These are phyloP conservation scores for Hyles lineata DNA, from an alignment of 2,888 invertebrate species.

Conservation along the genomic window DNA sequence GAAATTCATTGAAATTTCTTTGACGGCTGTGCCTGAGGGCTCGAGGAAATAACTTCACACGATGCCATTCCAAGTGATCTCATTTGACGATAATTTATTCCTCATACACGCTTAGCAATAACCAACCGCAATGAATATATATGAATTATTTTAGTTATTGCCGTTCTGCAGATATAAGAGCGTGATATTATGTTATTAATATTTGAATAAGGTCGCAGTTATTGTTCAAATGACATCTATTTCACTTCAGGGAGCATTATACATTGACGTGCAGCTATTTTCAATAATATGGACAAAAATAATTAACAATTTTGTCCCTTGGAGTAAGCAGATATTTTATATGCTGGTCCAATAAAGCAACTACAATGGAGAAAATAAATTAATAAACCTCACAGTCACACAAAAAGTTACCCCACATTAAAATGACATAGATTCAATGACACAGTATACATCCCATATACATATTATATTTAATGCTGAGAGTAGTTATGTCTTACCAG, in stretches of 20 bases:
- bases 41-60: constrained; percentile 13
- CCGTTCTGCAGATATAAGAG: neutral
- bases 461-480: no score
- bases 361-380: no score
- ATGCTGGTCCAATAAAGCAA: no score
- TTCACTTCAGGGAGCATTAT: neutral
- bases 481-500: no score
- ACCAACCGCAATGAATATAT: neutral
- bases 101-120: constrained; percentile 12
- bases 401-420: no score
- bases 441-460: no score
- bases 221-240: neutral
- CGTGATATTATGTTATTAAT: neutral
- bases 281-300: neutral
- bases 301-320: no score
- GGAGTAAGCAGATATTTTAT: no score
- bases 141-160: constrained; percentile 7
- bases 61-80: constrained; percentile 11
- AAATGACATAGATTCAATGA: no score
- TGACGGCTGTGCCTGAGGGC: constrained; percentile 4
- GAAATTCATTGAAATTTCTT: constrained; percentile 15
- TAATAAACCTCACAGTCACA: no score
- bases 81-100: constrained; percentile 25
- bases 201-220: neutral
- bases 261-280: neutral